Percentiles rank a stretch among this genome's conserved stretches.
Conservation (phyloP, 2,888 invertebrate species). For the Epinotia brunnichana region DNA sequence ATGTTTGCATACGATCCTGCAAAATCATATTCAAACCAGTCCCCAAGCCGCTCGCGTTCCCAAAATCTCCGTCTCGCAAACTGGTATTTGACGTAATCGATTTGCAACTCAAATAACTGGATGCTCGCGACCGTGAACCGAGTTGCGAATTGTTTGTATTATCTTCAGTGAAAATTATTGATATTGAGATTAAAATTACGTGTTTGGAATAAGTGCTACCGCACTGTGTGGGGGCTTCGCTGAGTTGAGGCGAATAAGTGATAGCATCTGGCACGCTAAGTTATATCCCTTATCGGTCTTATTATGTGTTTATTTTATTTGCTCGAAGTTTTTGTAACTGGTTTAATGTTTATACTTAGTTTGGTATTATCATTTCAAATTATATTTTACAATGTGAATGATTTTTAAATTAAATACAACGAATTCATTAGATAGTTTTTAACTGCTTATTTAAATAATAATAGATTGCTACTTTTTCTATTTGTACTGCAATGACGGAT, state of each 20-base stretch:
- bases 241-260: constrained; percentile 7
- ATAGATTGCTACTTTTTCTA: background rate
- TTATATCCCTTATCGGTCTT: constrained; percentile 17
- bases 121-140: constrained; percentile 35
- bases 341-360: constrained; percentile 2
- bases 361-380: background rate
- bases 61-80: constrained; percentile 27
- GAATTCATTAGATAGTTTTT: too few relatives aligned
- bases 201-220: constrained; percentile 7
- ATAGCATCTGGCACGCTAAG: constrained; percentile 23
- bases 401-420: background rate
- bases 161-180: constrained; percentile 36
- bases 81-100: constrained; percentile 39
- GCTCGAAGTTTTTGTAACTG: constrained; percentile 2
- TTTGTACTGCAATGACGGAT: background rate
- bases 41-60: background rate
- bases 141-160: constrained; percentile 19
- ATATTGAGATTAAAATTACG: constrained; percentile 12
- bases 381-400: too few relatives aligned
- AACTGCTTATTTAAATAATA: too few relatives aligned
- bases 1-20: constrained; percentile 1
- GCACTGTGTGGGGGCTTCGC: constrained; percentile 7
- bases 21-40: constrained; percentile 8
- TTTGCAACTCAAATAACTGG: constrained; percentile 28
- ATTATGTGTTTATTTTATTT: constrained; percentile 10